Evolutionary conservation across 2,888 invertebrate genomes (phyloP), one percentile per base, ranked within the genome.

Genomic region (Pandemis corylana): DNA sequence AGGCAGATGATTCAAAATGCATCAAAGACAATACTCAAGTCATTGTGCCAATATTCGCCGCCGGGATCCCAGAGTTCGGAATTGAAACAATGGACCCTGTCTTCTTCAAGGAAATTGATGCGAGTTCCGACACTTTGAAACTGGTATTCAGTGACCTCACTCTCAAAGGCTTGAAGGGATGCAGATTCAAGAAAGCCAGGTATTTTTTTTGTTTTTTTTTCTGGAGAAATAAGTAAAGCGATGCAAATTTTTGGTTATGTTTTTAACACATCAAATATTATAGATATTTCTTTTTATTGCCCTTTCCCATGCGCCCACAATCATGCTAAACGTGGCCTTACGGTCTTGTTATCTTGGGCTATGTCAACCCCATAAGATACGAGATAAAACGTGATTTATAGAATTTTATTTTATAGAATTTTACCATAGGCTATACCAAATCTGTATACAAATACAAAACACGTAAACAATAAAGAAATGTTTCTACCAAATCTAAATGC

Each of bases 1-100:
- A 84, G 67, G 61, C 78, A 7, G 82, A 82, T 0, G 92, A 92
- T 76, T 15, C 78, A 0, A 84, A 88, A 80, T 92, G 92, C 73
- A 46, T 82, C 0, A 89, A 83, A 51, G 80, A 87, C n/a, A 80
- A 86, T 0, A 51, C 85, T 0, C 81, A 82, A 71, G 79, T 70
- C 0, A 71, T 80, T 0, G 76, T 89, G 3, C 84, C 86, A 0
- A 42, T 72, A 0, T 75, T 87, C 13, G 77, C 82, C 0, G 78
- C 76, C 0, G 89, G 89, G 0, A 75, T 88, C 3, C 83, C 85
- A 0, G 86, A 87, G 0, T 69, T 85, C 0, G 84, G 83, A 0
- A 78, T 88, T 0, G 76, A 85, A 9, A 66, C 67, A 13, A 41
- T 89, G 36, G 89, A 90, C 10, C 91, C 91, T 0, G 63, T 88